Base-by-base conservation (phyloP, 2,797 vertebrate genomes). In the Falco biarmicus region DNA sequence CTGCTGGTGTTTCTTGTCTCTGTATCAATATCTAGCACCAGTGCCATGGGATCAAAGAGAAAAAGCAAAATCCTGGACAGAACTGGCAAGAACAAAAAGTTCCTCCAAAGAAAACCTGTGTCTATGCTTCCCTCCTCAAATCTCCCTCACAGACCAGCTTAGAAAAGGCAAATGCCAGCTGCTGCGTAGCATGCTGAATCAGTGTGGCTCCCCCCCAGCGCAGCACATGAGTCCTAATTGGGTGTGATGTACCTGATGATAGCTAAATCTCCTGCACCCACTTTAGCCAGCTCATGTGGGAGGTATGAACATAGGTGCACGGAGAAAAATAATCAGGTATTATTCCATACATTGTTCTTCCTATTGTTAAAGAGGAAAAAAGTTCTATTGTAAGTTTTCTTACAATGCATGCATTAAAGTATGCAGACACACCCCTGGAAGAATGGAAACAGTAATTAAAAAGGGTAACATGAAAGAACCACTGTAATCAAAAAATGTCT, bases 201-300 rank as follows among this genome's bases (percentile, higher is more conserved):
- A 50, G 9, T 1, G 0, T 9, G 21, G 32, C 45, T 82, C 1
- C 2, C 7, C 29, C 32, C 5, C 4, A 83, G 39, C 4, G 2
- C 19, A 31, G 13, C 15, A 28, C 3, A 0, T 41, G 45, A 71
- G 19, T 53, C 22, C 51, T 84, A 47, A 47, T 24, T 56, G 15
- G 18, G 41, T 53, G 87, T 79, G 56, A 60, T 15, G 45, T 32
- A 22, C 28, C 45, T 28, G 11, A n/a, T 53, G 28, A 37, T 24
- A 93, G 47, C n/a, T 47, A 24, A 83, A 70, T 71, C 56, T 73
- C 34, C 56, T 74, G 79, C 37, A 56, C 15, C 13, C 45, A 54
- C 31, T 75, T 78, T 22, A 95, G 43, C 37, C 64, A 76, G 5
- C n/a, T 47, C 0, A 2, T 22, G 43, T 83, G 50, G 76, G 66